Evolutionary conservation across 2,888 invertebrate species (phyloP).

Genomic region (Zonitis immaculata): DNA sequence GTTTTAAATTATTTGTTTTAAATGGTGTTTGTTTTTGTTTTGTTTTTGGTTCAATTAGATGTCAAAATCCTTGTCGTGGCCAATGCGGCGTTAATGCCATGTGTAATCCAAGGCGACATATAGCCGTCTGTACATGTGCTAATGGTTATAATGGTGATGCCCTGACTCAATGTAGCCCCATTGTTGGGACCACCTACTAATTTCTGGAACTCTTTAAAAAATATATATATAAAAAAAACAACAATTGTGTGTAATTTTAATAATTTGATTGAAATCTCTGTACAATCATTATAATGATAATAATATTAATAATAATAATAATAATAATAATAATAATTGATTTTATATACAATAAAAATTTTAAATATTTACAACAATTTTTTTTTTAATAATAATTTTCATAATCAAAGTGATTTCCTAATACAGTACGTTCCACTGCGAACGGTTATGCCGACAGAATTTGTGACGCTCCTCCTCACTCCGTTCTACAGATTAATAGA

Average conservation of each 20-base stretch:
- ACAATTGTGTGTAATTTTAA: neutral
- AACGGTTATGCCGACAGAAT: no score
- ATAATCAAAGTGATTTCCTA: no score
- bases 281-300: neutral
- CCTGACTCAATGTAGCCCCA: constrained; percentile 50
- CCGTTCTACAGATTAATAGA: no score
- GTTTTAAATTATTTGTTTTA: neutral
- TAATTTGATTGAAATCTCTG: constrained; percentile 2
- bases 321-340: neutral
- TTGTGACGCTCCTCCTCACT: no score
- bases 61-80: constrained; percentile 66
- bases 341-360: neutral
- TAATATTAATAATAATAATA: neutral
- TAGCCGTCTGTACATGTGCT: constrained; percentile 79
- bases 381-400: neutral
- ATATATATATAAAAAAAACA: neutral
- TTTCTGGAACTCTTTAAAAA: no score
- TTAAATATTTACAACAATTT: constrained; percentile 1
- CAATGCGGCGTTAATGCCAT: constrained; percentile 74
- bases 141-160: constrained; percentile 62
- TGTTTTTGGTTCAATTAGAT: constrained; percentile 37
- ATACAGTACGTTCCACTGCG: no score
- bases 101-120: constrained; percentile 70
- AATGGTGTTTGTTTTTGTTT: no score
- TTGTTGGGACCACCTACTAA: constrained; percentile 16